Evolutionary conservation across 2,888 invertebrate genomes (phyloP), one percentile per base, ranked within the genome.

Genomic region (Limnephilus marmoratus): DNA sequence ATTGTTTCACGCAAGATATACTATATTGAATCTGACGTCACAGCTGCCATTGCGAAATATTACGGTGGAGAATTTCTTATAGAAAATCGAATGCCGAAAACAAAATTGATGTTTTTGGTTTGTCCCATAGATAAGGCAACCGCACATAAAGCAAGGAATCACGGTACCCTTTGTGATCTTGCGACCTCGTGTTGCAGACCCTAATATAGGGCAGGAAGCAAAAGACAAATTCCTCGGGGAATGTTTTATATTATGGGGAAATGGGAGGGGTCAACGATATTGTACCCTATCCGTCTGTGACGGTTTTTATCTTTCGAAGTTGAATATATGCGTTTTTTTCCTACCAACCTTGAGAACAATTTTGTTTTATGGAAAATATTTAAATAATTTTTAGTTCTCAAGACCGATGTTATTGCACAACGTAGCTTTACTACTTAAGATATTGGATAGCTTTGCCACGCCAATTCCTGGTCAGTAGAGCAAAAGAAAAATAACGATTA

Each of bases 231-330:
- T 85, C 41, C 41, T 41, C 34, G 9, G 29, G 85, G 85, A 11
- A 34, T 37, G 41, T 85, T 85, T 85, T 85, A 85, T 85, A 85
- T 85, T 85, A 85, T 11, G 82, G 31, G 82, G 82, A 82, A 29
- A 82, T 34, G 13, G 53, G 24, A 24, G 53, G 53, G 53, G 24
- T 68, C 53, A 68, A 68, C 13, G 5, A 1, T 24, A 68, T 68
- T 18, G 53, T 68, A 18, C 53, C 53, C 53, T 18, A 68, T 68
- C 53, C 53, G 7, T 68, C 53, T 68, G 18, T 24, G 24, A 24
- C 53, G 24, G 24, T 68, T 68, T 68, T 68, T 24, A 68, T 68
- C 53, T 68, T 68, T 68, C 5, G 53, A 68, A 68, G 53, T 68
- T 18, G 18, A 68, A 18, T 24, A 24, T 68, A 7, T 68, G 53